A percentile compares a stretch with the other conserved stretches of the same genome.
phyloP scores from a whole-genome alignment of 2,888 invertebrate species.

The Eupsilia transversa region DNA sequence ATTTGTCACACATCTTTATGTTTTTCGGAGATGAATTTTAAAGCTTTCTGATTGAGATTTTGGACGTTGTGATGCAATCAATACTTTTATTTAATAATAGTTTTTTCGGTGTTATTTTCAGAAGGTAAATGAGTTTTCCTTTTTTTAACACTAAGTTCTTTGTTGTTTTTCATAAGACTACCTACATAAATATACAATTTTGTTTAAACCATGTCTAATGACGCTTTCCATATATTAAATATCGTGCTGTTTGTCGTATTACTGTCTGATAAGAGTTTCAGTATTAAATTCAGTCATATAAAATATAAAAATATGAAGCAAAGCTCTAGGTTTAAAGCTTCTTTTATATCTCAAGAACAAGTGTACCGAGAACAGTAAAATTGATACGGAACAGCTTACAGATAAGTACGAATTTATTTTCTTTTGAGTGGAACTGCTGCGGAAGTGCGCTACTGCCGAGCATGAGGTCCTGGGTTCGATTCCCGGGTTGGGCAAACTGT shows the following conservation, averaged over 20 bases:
- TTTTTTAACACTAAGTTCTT: no score
- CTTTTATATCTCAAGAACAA: background rate
- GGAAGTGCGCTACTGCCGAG: no score
- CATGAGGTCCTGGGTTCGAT: no score
- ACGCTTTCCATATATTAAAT: background rate
- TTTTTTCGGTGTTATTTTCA: background rate
- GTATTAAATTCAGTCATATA: background rate
- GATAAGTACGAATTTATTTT: slow-evolving; percentile 7
- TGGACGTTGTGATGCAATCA: slow-evolving; percentile 6
- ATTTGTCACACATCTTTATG: slow-evolving; percentile 65
- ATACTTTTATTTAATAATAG: slow-evolving; percentile 13
- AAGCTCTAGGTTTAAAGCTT: background rate
- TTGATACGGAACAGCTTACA: slow-evolving; percentile 7
- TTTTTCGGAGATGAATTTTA: slow-evolving; percentile 48
- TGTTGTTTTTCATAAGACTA: background rate
- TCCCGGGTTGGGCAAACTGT: no score
- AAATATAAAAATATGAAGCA: background rate
- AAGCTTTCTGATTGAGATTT: slow-evolving; percentile 34
- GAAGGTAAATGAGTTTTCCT: background rate
- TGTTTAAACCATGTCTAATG: background rate
- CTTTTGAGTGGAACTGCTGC: background rate
- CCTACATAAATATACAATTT: background rate
- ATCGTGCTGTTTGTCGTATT: background rate
- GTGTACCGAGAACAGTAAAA: slow-evolving; percentile 7
- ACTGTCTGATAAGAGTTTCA: background rate